Conservation (phyloP, 2,113 vertebrate genomes). For the Notothenia coriiceps region DNA sequence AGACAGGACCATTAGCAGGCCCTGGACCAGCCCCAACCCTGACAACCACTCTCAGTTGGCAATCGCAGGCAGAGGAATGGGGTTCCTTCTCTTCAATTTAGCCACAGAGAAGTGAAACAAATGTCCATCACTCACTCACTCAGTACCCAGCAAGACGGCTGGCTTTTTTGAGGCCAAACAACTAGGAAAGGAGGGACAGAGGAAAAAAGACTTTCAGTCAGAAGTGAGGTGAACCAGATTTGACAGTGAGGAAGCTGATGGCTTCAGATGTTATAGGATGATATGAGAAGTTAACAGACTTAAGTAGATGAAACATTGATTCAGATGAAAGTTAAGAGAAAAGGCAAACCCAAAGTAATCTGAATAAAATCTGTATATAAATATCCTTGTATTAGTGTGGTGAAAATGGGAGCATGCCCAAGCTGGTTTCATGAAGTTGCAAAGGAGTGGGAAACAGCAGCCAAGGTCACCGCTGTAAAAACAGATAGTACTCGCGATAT, state of each 20-base stretch:
- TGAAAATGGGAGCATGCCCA: no score
- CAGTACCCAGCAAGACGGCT: constrained; percentile 42
- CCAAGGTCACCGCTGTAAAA: no score
- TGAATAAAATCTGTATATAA: neutral
- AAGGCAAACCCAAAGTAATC: neutral
- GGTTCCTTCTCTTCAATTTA: constrained; percentile 56
- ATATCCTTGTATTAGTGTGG: neutral
- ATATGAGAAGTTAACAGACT: neutral
- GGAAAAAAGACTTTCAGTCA: constrained; percentile 8
- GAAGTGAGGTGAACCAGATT: constrained; percentile 13
- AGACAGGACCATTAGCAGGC: constrained; percentile 72
- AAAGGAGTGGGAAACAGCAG: no score
- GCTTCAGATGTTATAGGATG: neutral
- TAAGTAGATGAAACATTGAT: neutral
- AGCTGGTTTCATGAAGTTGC: no score
- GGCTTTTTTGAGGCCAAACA: constrained; percentile 42
- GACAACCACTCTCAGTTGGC: constrained; percentile 68
- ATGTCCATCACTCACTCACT: constrained; percentile 69
- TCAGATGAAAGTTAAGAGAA: neutral
- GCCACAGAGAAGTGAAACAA: constrained; percentile 66
- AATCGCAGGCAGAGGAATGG: constrained; percentile 57
- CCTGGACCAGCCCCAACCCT: constrained; percentile 62
- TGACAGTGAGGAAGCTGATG: constrained; percentile 12
- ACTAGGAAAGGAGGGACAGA: constrained; percentile 31
- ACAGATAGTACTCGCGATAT: no score